These are phyloP conservation scores for Scaptodrosophila lebanonensis DNA, from an alignment of 1,140 invertebrate genomes.

Conservation along the genomic window DNA sequence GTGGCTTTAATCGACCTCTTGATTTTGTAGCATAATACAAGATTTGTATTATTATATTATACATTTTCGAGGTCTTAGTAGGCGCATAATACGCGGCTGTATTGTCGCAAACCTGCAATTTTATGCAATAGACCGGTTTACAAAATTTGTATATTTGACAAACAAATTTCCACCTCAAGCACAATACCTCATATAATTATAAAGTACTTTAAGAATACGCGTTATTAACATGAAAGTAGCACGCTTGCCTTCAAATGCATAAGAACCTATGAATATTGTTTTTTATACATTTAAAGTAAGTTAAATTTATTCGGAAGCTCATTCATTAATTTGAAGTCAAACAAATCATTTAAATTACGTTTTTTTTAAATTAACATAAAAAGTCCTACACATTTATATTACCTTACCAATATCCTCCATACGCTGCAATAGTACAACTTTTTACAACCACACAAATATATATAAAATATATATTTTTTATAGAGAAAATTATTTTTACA, in stretches of 20 bases:
- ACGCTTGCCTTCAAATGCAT: constrained; percentile 69
- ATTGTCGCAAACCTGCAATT: constrained; percentile 70
- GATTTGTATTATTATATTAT: constrained; percentile 49
- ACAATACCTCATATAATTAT: constrained; percentile 71
- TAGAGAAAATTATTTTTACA: constrained; percentile 65
- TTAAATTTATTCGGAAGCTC: constrained; percentile 53
- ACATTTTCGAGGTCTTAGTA: constrained; percentile 49
- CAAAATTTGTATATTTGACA: constrained; percentile 64
- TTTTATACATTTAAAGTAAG: constrained; percentile 77
- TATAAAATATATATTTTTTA: constrained; percentile 73
- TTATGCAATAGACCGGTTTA: constrained; percentile 78
- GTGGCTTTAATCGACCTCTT: constrained; percentile 98
- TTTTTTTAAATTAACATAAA: constrained; percentile 62
- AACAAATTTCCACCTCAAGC: constrained; percentile 65
- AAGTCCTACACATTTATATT: constrained; percentile 17
- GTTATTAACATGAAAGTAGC: too few species aligned
- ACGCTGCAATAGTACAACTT: constrained; percentile 77
- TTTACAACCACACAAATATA: constrained; percentile 70
- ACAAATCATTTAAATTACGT: constrained; percentile 17
- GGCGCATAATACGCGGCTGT: constrained; percentile 11
- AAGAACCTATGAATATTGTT: constrained; percentile 54
- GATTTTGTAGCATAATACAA: constrained; percentile 91
- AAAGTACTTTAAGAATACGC: constrained; percentile 69
- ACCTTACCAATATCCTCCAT: constrained; percentile 66
- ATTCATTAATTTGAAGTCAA: constrained; percentile 35